Evolutionary conservation across 2,888 invertebrate genomes (phyloP).

Genomic region (Prosapia bicincta): DNA sequence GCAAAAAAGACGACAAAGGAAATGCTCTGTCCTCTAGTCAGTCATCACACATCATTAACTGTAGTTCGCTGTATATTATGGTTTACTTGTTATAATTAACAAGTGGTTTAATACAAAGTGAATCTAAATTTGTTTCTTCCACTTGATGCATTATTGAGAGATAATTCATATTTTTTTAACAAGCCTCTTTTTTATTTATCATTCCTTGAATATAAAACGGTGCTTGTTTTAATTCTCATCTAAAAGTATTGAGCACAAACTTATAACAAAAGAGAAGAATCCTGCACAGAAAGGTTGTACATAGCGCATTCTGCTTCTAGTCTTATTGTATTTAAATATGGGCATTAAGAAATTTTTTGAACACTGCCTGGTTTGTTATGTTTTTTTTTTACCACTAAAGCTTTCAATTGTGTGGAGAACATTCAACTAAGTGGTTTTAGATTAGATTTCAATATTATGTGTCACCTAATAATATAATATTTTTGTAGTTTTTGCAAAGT

Average conservation of each 20-base stretch:
- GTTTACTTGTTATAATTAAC: not conserved
- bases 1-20: constrained; percentile 89
- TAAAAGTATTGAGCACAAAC: not conserved
- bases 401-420: not conserved
- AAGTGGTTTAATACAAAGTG: not conserved
- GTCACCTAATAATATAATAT: not conserved
- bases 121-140: not conserved
- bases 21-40: constrained; percentile 56
- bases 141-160: not conserved
- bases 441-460: not conserved
- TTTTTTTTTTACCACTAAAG: not conserved
- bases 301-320: not conserved
- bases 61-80: not conserved
- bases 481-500: not conserved
- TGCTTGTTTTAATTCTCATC: not conserved
- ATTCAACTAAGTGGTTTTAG: not conserved
- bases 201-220: no score
- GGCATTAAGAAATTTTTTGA: not conserved
- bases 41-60: not conserved
- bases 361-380: not conserved
- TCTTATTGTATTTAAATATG: not conserved
- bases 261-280: not conserved
- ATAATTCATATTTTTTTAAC: not conserved
- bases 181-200: no score
- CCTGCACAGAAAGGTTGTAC: not conserved